Evolutionary conservation across 1,140 invertebrate genomes (phyloP).

Genomic region (Penaeus vannamei): DNA sequence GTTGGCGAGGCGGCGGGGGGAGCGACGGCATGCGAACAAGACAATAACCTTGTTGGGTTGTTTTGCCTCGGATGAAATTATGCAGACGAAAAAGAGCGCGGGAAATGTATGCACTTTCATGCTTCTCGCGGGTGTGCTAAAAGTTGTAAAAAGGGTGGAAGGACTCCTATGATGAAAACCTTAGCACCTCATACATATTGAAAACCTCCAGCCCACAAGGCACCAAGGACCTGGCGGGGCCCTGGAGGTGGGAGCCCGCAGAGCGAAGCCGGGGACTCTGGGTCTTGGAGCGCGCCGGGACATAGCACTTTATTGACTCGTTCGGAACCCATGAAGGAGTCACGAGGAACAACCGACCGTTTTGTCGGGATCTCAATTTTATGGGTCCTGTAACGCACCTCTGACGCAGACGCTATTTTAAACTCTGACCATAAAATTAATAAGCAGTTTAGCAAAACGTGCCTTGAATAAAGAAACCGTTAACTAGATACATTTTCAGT

Average conservation of each 20-base stretch:
- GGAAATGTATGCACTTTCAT: conserved; percentile 65
- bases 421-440: conserved; percentile 66
- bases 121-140: conserved; percentile 57
- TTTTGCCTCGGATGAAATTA: conserved; percentile 57
- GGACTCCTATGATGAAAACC: conserved; percentile 65
- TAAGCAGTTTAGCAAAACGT: conserved; percentile 66
- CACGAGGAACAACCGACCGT: conserved; percentile 64
- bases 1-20: background rate
- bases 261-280: conserved; percentile 45
- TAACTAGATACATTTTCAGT: conserved; percentile 66
- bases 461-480: conserved; percentile 64
- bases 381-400: conserved; percentile 64
- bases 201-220: conserved; percentile 59
- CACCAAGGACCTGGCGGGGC: conserved; percentile 38
- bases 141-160: conserved; percentile 62
- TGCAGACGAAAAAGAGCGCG: conserved; percentile 47
- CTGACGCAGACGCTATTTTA: conserved; percentile 65
- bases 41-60: background rate
- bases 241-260: conserved; percentile 43
- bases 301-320: conserved; percentile 55
- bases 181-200: conserved; percentile 66
- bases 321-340: conserved; percentile 58
- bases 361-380: conserved; percentile 66
- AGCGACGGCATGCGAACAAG: conserved; percentile 5
- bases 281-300: conserved; percentile 47